phyloP scores from a whole-genome alignment of 2,797 vertebrate species.

The Eidolon dupreanum region DNA sequence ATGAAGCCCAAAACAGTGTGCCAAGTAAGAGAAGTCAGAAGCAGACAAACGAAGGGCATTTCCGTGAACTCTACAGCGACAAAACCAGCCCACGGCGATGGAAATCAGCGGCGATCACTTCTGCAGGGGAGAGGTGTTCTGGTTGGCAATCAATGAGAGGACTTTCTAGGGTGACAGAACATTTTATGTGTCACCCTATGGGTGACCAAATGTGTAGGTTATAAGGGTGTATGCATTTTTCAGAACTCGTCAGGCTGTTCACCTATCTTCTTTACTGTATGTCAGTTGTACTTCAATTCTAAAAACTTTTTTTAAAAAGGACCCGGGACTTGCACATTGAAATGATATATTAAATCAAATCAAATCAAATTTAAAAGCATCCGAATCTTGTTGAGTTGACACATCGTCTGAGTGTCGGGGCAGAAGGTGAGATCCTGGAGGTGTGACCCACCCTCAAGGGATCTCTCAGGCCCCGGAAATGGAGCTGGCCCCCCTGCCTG shows the following conservation, averaged over 20 bases:
- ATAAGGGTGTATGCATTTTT: rapidly evolving
- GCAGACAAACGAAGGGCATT: rapidly evolving
- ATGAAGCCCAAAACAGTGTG: rapidly evolving
- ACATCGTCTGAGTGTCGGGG: background rate
- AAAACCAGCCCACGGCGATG: rapidly evolving
- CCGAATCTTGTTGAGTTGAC: background rate
- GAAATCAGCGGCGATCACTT: rapidly evolving
- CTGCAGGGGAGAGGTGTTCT: rapidly evolving
- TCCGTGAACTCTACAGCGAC: too few relatives aligned
- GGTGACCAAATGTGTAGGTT: background rate
- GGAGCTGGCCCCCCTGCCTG: background rate
- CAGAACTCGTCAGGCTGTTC: background rate
- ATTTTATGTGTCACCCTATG: too few relatives aligned
- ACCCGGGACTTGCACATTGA: background rate
- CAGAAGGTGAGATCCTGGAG: background rate
- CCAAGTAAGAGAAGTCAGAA: background rate
- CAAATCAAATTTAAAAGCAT: background rate
- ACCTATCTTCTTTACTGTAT: background rate
- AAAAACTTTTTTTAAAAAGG: background rate
- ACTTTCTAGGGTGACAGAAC: background rate
- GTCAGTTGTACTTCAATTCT: background rate
- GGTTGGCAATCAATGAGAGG: rapidly evolving
- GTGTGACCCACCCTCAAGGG: rapidly evolving
- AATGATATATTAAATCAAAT: background rate
- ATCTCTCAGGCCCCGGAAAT: background rate